Evolutionary conservation across 2,888 invertebrate species (phyloP).

Genomic region (Thera britannica): DNA sequence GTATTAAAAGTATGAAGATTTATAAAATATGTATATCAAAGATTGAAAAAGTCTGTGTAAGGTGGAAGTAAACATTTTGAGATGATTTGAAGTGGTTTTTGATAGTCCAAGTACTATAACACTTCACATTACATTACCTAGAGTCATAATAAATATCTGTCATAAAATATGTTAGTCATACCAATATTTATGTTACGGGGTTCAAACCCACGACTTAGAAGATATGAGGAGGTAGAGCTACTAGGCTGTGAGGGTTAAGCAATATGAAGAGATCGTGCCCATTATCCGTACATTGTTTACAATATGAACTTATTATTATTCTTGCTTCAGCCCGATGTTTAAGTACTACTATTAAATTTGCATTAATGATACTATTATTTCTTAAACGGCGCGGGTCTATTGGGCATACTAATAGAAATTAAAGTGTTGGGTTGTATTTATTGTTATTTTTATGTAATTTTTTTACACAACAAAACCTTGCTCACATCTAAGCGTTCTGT

Average conservation of each 20-base stretch:
- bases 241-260: background rate
- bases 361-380: constrained; percentile 26
- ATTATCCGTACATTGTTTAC: background rate
- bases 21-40: no score
- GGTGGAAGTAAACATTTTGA: no score
- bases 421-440: background rate
- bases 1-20: background rate
- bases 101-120: no score
- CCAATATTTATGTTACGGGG: no score
- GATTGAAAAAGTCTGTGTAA: no score
- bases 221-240: background rate
- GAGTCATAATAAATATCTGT: no score
- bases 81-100: no score
- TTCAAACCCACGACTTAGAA: no score
- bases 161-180: no score
- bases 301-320: constrained; percentile 12
- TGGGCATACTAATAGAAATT: constrained; percentile 26
- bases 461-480: no score
- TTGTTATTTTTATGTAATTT: background rate
- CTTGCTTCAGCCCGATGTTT: constrained; percentile 15
- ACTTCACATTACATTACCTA: no score
- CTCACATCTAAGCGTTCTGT: no score
- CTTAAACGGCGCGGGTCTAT: constrained; percentile 18
- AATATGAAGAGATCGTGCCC: constrained; percentile 1
- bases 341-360: constrained; percentile 19